Evolutionary conservation across 2,797 vertebrate species (phyloP).

Genomic region (Hemibagrus guttatus): DNA sequence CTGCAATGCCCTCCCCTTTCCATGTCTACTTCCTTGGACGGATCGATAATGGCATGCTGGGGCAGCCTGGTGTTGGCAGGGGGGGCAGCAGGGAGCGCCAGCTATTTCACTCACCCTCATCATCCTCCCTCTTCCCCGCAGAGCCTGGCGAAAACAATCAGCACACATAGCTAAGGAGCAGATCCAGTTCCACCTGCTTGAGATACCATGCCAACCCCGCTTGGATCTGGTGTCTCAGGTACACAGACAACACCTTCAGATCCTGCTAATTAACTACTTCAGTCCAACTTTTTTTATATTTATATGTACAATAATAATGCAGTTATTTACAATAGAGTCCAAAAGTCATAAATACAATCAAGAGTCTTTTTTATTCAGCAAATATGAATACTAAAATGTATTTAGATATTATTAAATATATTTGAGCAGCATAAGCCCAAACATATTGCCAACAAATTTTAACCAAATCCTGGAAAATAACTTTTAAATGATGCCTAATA

Average conservation of each 20-base stretch:
- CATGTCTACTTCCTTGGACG: conserved; percentile 71
- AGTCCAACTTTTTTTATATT: neutral
- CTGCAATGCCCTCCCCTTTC: conserved; percentile 76
- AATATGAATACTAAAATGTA: neutral
- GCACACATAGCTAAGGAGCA: conserved; percentile 85
- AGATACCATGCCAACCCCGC: conserved; percentile 71
- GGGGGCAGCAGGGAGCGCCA: conserved; percentile 61
- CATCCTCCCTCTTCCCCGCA: conserved; percentile 47
- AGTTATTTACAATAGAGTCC: neutral
- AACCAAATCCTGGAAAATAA: neutral
- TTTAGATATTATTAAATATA: neutral
- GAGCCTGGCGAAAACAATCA: conserved; percentile 83
- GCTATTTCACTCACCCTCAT: conserved; percentile 56
- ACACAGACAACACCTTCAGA: neutral
- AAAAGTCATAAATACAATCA: neutral
- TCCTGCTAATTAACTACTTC: conserved; percentile 1
- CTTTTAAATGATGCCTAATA: neutral
- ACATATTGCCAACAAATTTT: neutral
- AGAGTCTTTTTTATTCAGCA: neutral
- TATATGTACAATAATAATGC: neutral
- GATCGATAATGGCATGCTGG: conserved; percentile 82
- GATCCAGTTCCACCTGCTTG: conserved; percentile 82
- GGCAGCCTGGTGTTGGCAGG: conserved; percentile 71
- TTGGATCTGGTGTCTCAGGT: conserved; percentile 56
- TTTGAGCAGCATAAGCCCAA: neutral